phyloP scores from a whole-genome alignment of 35 echinoderm and acorn worm species.

The Heliocidaris erythrogramma region DNA sequence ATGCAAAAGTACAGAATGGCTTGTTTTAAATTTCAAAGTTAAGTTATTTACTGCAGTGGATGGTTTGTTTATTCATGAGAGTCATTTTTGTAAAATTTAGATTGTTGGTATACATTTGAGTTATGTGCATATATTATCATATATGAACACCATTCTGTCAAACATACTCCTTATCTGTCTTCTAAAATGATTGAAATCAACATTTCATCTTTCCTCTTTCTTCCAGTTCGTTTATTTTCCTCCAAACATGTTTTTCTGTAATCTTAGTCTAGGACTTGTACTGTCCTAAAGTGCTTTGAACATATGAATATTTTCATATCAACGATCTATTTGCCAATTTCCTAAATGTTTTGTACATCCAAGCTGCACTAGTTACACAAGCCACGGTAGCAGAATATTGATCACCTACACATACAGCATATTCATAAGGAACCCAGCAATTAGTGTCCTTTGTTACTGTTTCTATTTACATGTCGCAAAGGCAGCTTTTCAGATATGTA shows the following conservation, averaged over 20 bases:
- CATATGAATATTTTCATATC: neutral
- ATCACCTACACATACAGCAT: neutral
- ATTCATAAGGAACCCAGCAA: neutral
- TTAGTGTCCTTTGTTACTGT: neutral
- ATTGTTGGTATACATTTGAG: neutral
- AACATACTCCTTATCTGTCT: neutral
- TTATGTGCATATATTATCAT: neutral
- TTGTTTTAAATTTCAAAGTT: neutral
- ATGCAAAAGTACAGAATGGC: neutral
- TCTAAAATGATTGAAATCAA: neutral
- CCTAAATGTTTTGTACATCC: neutral
- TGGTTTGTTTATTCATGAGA: neutral
- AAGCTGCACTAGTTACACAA: neutral
- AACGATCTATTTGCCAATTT: neutral
- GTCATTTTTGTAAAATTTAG: neutral
- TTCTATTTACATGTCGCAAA: neutral
- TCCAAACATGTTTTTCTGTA: neutral
- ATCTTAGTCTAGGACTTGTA: neutral
- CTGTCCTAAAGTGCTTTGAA: neutral
- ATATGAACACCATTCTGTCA: neutral
- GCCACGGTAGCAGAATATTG: neutral
- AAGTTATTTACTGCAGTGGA: neutral
- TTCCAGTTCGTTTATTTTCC: neutral
- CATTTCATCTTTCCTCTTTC: neutral
- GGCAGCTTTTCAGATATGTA: neutral